Percentiles rank a stretch among this genome's conserved stretches.
These are phyloP conservation scores for Heteronetta atricapilla DNA, from an alignment of 2,113 vertebrate genomes.

Conservation along the genomic window DNA sequence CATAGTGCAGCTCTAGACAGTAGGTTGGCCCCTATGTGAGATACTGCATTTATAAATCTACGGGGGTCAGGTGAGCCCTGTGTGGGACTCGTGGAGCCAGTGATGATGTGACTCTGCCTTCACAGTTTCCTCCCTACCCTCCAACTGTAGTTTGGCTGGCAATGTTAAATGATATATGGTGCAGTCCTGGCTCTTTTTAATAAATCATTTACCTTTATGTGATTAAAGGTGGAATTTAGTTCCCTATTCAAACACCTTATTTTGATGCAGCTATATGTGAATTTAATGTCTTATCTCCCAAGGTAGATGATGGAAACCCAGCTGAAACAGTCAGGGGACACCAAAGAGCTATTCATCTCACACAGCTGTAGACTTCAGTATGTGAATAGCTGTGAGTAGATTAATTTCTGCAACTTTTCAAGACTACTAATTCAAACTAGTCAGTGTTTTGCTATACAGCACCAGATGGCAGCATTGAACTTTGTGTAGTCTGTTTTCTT, in stretches of 20 bases:
- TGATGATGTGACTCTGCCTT: not conserved
- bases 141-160: not conserved
- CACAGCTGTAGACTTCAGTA: not conserved
- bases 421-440: not conserved
- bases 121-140: not conserved
- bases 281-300: not conserved
- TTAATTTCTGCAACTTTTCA: not conserved
- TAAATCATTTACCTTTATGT: not conserved
- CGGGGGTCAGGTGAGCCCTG: not conserved
- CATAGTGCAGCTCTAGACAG: not conserved
- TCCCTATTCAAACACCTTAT: not conserved
- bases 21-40: not conserved
- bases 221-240: not conserved
- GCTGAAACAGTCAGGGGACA: not conserved
- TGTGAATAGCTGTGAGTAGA: not conserved
- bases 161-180: not conserved
- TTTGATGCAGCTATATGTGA: not conserved
- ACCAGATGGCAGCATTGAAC: slow-evolving; percentile 78
- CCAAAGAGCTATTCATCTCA: not conserved
- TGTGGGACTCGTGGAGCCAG: not conserved
- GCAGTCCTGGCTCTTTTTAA: not conserved
- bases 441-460: not conserved
- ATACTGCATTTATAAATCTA: not conserved
- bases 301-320: not conserved
- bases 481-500: not conserved